Conservation (phyloP, 2,888 invertebrate genomes). For the Gisinianus flammeolus region DNA sequence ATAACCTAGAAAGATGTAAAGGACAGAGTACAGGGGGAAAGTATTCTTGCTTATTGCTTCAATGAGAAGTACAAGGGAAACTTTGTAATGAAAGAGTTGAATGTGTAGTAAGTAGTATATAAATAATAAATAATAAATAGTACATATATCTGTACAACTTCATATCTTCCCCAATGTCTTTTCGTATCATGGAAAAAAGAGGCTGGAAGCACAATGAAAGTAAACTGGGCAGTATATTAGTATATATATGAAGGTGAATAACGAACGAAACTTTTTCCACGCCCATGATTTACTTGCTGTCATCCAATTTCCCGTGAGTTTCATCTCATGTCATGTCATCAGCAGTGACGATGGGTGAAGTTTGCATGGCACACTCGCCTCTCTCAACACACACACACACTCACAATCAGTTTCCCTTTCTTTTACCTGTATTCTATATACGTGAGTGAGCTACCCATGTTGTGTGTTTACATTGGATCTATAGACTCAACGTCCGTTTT, state of each 20-base stretch:
- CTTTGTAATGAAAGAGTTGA: too few species aligned
- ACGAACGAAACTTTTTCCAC: constrained; percentile 23
- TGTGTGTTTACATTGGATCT: background rate
- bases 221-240: too few species aligned
- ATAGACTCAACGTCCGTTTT: background rate
- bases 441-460: background rate
- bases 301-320: constrained; percentile 43
- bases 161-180: too few species aligned
- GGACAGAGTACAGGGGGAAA: too few species aligned
- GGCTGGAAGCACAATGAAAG: background rate
- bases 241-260: too few species aligned
- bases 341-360: background rate
- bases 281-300: constrained; percentile 45
- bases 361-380: constrained; percentile 21
- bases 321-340: constrained; percentile 31
- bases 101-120: too few species aligned
- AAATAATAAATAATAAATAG: too few species aligned
- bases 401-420: background rate
- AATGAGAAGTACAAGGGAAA: too few species aligned
- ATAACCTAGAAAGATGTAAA: too few species aligned
- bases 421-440: background rate
- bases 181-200: background rate
- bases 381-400: background rate
- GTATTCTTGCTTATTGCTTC: too few species aligned
- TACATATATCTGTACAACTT: too few species aligned